Base-by-base conservation (phyloP, 2,888 invertebrate genomes). In the Lamproptera curius region DNA sequence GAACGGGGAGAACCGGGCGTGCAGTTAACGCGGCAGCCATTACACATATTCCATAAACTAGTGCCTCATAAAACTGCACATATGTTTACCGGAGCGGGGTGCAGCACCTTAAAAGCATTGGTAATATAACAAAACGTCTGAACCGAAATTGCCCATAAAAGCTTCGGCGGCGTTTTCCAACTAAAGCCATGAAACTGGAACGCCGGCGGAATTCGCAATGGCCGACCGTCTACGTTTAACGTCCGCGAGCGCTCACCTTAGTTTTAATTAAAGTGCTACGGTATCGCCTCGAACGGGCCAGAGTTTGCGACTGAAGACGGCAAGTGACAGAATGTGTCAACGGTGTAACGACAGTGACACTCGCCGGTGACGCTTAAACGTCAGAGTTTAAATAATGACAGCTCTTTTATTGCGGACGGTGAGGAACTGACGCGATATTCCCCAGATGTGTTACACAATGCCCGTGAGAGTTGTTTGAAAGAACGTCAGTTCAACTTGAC, bases 101-200 rank as follows among this genome's bases (percentile, higher is more conserved):
- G 82, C 80, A 83, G 82, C 76, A 77, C 84, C 86, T 86, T 88
- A 88, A 88, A 88, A 88, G 88, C 87, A 87, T 87, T 86, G 88
- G 86, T 83, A 86, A 79, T 88, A 87, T 88, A 88, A 87, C 88
- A 88, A 88, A 88, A 84, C 87, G 88, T 74, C 86, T 75, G 88
- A 83, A 88, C 88, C 88, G 84, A 88, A 88, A 88, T 84, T 80
- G 76, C 85, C 84, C 88, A 86, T 88, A 88, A 88, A 88, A 86
- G 81, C 82, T 80, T 6, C 73, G 72, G 79, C 84, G 77, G 79
- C 79, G 81, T 84, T 85, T 88, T 86, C 87, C 82, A 82, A 86
- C 86, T 86, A 85, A 85, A 86, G 83, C 77, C 73, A 86, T 87
- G 87, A 87, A 88, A 86, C 80, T 83, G 82, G 82, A 84, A 82